These are phyloP conservation scores for Sinella curviseta DNA, from an alignment of 1,140 invertebrate species.

Conservation along the genomic window DNA sequence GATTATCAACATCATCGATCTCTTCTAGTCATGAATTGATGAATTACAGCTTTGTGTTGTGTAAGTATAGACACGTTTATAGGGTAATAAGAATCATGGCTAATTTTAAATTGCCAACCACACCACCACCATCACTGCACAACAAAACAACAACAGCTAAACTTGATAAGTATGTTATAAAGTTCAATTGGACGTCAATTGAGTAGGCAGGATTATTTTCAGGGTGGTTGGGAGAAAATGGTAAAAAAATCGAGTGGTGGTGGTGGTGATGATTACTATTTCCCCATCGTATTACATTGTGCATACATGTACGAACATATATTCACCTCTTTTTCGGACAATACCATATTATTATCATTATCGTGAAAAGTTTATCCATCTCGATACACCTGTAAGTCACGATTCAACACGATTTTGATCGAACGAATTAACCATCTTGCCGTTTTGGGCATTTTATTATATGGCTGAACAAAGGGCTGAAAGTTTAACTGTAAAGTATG, in stretches of 20 bases:
- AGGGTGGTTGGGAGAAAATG: neutral
- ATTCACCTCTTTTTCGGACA: neutral
- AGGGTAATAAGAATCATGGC: neutral
- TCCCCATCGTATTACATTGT: neutral
- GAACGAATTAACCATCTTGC: conserved; percentile 4
- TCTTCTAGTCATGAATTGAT: conserved; percentile 22
- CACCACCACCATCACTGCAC: too few species aligned
- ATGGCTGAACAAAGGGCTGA: too few species aligned
- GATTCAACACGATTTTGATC: conserved; percentile 20
- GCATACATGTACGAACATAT: neutral
- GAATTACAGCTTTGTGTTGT: conserved; percentile 2
- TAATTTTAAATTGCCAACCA: neutral
- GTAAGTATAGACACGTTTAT: neutral
- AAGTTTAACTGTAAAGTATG: too few species aligned
- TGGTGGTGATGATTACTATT: neutral
- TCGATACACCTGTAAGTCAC: conserved; percentile 19
- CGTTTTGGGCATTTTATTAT: too few species aligned
- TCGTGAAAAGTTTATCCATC: neutral
- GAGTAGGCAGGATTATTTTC: neutral
- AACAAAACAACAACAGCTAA: too few species aligned
- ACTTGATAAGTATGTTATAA: too few species aligned
- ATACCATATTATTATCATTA: neutral
- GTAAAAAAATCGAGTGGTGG: neutral
- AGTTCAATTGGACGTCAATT: neutral
- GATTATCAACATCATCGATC: neutral